Evolutionary conservation across 1,140 invertebrate genomes (phyloP), one percentile per base, ranked within the genome.

Genomic region (Ericerus pela): DNA sequence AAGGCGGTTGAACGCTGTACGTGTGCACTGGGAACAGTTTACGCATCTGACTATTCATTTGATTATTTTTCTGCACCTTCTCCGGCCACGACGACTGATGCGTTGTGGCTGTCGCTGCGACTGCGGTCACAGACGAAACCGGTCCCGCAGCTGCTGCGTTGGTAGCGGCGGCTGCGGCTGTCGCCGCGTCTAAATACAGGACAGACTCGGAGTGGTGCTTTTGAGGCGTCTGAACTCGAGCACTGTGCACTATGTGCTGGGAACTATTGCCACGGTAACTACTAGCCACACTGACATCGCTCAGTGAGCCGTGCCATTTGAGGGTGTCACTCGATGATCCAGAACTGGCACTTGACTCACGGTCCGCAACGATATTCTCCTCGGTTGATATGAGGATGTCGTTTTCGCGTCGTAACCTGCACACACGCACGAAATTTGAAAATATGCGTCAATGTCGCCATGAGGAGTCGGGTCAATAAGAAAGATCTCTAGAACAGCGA

Each of bases 201-300:
- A 86, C 81, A 64, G 83, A 85, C 66, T 87, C 84, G 3, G 84
- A 85, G 61, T 84, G 78, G 66, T 87, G 84, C 58, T 84, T 73
- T 68, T 88, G 84, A 4, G 85, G 85, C 8, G 83, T 82, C 64
- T 82, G 78, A 8, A 88, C 84, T 54, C 82, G 72, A 22, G 85
- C 80, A 62, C 84, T 87, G 62, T 87, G 84, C 14, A 79, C 85
- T 58, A 88, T 85, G 22, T 82, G 71, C 60, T 84, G 81, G 57
- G 59, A 68, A 59, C 62, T 66, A 47, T 24, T 24, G 8, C 20
- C 5, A 2, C 26, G 20, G 18, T 22, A 47, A 47, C 14, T 62
- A 53, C 10, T 22, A 24, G 47, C 63, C 59, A 26, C 62, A 20
- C 69, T 71, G 14, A 78, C 64, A 59, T 79, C 76, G 62, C 74